These are phyloP conservation scores for Aphidius colemani DNA, from an alignment of 2,888 invertebrate genomes.

Conservation along the genomic window DNA sequence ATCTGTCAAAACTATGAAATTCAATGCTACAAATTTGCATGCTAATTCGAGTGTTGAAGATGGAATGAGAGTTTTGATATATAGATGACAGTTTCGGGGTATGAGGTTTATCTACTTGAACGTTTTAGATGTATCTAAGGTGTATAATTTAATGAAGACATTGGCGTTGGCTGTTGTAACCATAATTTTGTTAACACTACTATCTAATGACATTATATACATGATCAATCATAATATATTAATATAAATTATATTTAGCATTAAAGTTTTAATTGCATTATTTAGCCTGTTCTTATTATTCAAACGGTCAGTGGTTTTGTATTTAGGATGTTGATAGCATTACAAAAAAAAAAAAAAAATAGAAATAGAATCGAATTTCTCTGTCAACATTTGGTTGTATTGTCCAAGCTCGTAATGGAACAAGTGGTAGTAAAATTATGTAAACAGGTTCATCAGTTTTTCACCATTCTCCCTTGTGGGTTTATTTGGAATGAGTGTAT, in stretches of 20 bases:
- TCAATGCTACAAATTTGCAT: conserved; percentile 55
- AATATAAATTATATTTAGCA: conserved; percentile 4
- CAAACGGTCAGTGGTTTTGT: conserved; percentile 27
- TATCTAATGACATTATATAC: conserved; percentile 47
- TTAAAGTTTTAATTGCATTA: background rate
- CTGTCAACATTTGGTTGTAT: too few relatives aligned
- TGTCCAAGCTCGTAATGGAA: too few relatives aligned
- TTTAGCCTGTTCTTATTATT: too few relatives aligned
- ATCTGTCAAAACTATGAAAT: conserved; percentile 57
- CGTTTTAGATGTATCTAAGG: conserved; percentile 49
- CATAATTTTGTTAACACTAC: conserved; percentile 50
- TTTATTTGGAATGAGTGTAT: too few relatives aligned
- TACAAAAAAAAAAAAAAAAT: background rate
- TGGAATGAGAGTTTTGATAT: too few relatives aligned
- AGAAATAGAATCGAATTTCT: too few relatives aligned
- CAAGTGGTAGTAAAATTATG: too few relatives aligned
- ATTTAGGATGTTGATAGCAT: background rate
- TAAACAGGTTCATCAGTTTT: too few relatives aligned
- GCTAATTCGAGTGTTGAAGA: conserved; percentile 40
- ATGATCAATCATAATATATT: conserved; percentile 33
- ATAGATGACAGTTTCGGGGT: too few relatives aligned
- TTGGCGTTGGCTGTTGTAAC: conserved; percentile 42
- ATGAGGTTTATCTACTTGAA: conserved; percentile 17
- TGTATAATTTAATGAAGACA: conserved; percentile 53
- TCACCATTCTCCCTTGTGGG: too few relatives aligned